Percentiles rank a stretch among this genome's conserved stretches.
These are phyloP conservation scores for Limanda limanda DNA, from an alignment of 2,113 vertebrate genomes.

Conservation along the genomic window DNA sequence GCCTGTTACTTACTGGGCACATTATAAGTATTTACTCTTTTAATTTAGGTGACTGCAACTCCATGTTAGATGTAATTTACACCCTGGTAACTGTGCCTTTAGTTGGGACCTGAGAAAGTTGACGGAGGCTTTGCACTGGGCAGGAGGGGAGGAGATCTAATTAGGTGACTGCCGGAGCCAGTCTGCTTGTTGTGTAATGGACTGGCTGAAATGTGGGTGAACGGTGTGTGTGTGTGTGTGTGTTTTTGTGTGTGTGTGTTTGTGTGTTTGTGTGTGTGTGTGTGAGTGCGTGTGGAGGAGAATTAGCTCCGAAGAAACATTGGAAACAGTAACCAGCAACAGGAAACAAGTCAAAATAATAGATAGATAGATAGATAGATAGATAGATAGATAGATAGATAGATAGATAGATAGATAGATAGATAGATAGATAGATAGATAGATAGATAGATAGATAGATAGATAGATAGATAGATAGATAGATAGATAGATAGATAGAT, in stretches of 20 bases:
- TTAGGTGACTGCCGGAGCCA: conserved; percentile 62
- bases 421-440: not conserved
- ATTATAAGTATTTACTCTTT: conserved; percentile 69
- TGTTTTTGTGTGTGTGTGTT: conserved; percentile 24
- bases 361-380: not conserved
- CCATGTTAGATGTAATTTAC: conserved; percentile 62
- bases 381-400: not conserved
- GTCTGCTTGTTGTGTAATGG: conserved; percentile 67
- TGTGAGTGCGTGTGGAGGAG: not conserved
- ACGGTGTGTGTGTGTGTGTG: conserved; percentile 18
- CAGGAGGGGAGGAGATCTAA: conserved; percentile 57
- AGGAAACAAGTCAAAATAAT: conserved; percentile 54
- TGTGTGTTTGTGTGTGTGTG: not conserved
- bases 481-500: not conserved
- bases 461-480: not conserved
- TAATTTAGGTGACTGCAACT: conserved; percentile 59
- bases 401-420: not conserved
- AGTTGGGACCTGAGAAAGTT: conserved; percentile 36
- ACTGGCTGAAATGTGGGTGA: conserved; percentile 51
- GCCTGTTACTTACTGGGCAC: conserved; percentile 66
- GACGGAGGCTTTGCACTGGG: conserved; percentile 28
- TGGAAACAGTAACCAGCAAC: not conserved
- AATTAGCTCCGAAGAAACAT: conserved; percentile 45
- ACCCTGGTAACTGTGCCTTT: conserved; percentile 55
- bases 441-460: not conserved